Evolutionary conservation across 2,797 vertebrate species (phyloP).

Genomic region (Phrynocephalus guinanensis): DNA sequence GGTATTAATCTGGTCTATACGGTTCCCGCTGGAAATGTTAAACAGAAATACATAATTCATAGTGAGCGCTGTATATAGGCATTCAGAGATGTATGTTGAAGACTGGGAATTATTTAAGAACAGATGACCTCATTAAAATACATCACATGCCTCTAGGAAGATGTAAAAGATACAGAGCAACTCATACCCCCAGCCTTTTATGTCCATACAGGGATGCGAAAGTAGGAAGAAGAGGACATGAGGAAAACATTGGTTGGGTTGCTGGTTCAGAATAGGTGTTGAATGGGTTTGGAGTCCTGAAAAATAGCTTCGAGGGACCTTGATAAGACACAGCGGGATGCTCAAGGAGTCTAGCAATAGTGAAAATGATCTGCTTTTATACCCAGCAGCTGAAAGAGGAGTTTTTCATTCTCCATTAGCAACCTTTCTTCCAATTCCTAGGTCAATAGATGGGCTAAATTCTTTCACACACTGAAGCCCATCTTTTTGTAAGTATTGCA

Average conservation of each 20-base stretch:
- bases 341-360: background rate
- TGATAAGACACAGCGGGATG: too few relatives aligned
- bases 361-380: background rate
- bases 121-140: background rate
- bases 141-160: background rate
- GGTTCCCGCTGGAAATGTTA: conserved; percentile 68
- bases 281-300: background rate
- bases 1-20: background rate
- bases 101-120: background rate
- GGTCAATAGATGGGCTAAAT: background rate
- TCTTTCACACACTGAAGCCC: too few relatives aligned
- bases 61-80: background rate
- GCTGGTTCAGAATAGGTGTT: background rate
- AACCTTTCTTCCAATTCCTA: background rate
- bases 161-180: background rate
- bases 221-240: background rate
- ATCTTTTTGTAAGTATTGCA: background rate
- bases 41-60: background rate
- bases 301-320: background rate
- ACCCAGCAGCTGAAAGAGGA: background rate
- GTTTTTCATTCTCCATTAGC: background rate
- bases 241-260: background rate
- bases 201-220: background rate
- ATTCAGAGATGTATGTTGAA: background rate
- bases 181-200: background rate